Evolutionary conservation across 2,113 vertebrate species (phyloP).

Genomic region (Oryzias javanicus): DNA sequence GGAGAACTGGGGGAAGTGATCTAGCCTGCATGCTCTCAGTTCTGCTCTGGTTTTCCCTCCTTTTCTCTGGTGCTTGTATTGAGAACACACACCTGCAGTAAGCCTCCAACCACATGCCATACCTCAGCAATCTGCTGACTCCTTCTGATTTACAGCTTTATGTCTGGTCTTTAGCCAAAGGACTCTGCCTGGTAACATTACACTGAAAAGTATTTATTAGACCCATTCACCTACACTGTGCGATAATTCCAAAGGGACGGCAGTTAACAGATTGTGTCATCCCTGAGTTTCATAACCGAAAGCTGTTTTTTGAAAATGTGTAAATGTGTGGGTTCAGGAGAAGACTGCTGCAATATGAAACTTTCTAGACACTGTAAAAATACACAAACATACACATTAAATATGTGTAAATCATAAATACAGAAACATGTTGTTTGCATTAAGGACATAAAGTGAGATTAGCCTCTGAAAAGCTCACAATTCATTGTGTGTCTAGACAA

Average conservation of each 20-base stretch:
- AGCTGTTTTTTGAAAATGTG: constrained; percentile 15
- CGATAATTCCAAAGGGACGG: constrained; percentile 14
- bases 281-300: constrained; percentile 5
- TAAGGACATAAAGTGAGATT: too few relatives aligned
- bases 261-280: constrained; percentile 24
- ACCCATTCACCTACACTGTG: constrained; percentile 18
- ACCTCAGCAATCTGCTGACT: constrained; percentile 70
- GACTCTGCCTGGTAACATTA: constrained; percentile 37
- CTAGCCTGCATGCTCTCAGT: constrained; percentile 55
- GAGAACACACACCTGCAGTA: constrained; percentile 75
- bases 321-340: not conserved
- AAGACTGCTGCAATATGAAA: constrained; percentile 10
- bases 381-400: too few relatives aligned
- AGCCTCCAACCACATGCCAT: constrained; percentile 57
- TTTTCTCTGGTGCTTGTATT: constrained; percentile 35
- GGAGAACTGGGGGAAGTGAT: constrained; percentile 63
- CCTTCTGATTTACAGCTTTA: constrained; percentile 66
- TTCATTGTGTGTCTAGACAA: too few relatives aligned
- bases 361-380: not conserved
- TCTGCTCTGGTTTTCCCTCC: constrained; percentile 58
- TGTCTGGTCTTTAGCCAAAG: constrained; percentile 57
- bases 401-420: too few relatives aligned
- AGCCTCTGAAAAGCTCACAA: too few relatives aligned
- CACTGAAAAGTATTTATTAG: constrained; percentile 34
- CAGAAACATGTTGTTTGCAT: too few relatives aligned